Evolutionary conservation across 2,113 vertebrate genomes (phyloP).

Genomic region (Pelecanus crispus): DNA sequence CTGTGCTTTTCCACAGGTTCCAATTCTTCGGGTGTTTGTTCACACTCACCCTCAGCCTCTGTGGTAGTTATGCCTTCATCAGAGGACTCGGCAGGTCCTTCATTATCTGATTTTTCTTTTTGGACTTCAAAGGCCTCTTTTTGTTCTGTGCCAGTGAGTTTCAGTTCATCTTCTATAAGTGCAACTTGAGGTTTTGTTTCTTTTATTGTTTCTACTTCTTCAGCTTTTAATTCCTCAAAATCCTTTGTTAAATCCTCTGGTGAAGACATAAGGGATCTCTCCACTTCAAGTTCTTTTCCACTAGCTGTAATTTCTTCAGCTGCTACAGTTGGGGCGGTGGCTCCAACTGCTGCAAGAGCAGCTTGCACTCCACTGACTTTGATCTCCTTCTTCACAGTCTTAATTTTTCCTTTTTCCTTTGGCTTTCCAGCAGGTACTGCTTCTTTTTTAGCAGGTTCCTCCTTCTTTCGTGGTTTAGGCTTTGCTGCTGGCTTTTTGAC

Average conservation of each 20-base stretch:
- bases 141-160: slow-evolving; percentile 62
- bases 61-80: slow-evolving; percentile 91
- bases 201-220: slow-evolving; percentile 75
- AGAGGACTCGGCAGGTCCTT: slow-evolving; percentile 78
- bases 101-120: slow-evolving; percentile 79
- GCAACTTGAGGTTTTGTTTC: slow-evolving; percentile 70
- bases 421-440: slow-evolving; percentile 69
- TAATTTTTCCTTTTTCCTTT: slow-evolving; percentile 87
- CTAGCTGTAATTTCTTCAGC: slow-evolving; percentile 17
- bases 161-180: slow-evolving; percentile 65
- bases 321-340: background rate
- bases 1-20: slow-evolving; percentile 75
- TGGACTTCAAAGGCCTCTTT: slow-evolving; percentile 72
- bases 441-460: slow-evolving; percentile 82
- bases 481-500: slow-evolving; percentile 81
- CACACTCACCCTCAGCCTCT: slow-evolving; percentile 85
- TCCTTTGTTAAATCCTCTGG: slow-evolving; percentile 93
- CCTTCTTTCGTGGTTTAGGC: slow-evolving; percentile 86
- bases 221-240: slow-evolving; percentile 87
- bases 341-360: slow-evolving; percentile 35
- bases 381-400: slow-evolving; percentile 81
- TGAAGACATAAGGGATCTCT: slow-evolving; percentile 88
- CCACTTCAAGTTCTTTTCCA: slow-evolving; percentile 73
- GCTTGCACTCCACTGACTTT: slow-evolving; percentile 69
- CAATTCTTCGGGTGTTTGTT: slow-evolving; percentile 83